Evolutionary conservation across 2,888 invertebrate genomes (phyloP).

Genomic region (Epinotia demarniana): DNA sequence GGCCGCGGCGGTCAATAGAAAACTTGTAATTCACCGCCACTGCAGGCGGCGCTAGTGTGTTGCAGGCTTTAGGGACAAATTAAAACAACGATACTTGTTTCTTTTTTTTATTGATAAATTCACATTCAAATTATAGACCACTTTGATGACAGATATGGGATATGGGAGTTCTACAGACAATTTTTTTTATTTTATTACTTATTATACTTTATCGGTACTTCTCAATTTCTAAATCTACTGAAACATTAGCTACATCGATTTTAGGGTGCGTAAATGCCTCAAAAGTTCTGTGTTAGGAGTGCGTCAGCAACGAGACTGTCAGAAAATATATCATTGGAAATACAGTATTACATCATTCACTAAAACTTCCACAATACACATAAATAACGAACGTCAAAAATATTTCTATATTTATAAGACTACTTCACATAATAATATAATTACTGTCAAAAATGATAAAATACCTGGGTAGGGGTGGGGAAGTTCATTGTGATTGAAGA

Average conservation of each 20-base stretch:
- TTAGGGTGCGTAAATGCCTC: constrained; percentile 81
- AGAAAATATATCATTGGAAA: constrained; percentile 74
- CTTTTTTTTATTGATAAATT: constrained; percentile 83
- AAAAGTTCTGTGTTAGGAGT: constrained; percentile 73
- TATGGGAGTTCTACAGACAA: constrained; percentile 79
- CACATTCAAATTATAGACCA: constrained; percentile 84
- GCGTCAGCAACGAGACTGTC: constrained; percentile 70
- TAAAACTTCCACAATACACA: constrained; percentile 80
- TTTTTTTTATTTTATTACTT: constrained; percentile 73
- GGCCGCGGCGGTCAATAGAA: no score
- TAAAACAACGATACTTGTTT: constrained; percentile 59
- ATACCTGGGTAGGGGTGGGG: constrained; percentile 56
- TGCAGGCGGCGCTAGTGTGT: no score
- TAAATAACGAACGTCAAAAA: constrained; percentile 73
- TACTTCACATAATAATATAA: constrained; percentile 71
- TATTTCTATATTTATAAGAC: constrained; percentile 79
- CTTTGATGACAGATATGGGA: constrained; percentile 80
- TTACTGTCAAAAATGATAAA: constrained; percentile 66
- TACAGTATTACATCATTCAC: constrained; percentile 73
- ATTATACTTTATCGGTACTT: constrained; percentile 82
- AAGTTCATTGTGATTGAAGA: neutral
- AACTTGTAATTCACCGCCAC: no score
- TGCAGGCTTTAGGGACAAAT: neutral
- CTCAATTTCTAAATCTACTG: constrained; percentile 79
- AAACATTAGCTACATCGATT: constrained; percentile 77